Percentiles rank a stretch among this genome's conserved stretches.
Evolutionary conservation across 30 jellyfish, hydroid and myxozoan species (phyloP).

Genomic region (Turritopsis rubra): DNA sequence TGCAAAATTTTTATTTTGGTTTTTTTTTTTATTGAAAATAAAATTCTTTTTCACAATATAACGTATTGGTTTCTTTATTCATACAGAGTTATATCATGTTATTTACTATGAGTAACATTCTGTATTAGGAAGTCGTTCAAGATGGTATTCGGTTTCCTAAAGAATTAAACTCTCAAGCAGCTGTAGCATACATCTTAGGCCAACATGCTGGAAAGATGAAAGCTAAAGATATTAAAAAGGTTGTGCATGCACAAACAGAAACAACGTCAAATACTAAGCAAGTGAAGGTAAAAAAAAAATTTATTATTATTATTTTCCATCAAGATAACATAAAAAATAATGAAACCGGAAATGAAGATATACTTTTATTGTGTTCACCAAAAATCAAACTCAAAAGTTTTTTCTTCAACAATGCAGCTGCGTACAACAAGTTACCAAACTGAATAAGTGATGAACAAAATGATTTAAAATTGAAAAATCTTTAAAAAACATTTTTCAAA

Average conservation of each 20-base stretch:
- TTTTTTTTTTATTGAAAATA: too few species aligned
- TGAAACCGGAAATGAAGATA: conserved; percentile 29
- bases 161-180: conserved; percentile 68
- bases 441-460: too few species aligned
- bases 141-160: conserved; percentile 93
- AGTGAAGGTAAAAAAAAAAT: conserved; percentile 3
- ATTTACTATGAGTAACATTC: not conserved
- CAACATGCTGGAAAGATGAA: conserved; percentile 84
- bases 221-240: conserved; percentile 69
- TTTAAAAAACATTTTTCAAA: too few species aligned
- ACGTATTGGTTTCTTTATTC: too few species aligned
- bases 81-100: too few species aligned
- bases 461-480: too few species aligned
- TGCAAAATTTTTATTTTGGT: too few species aligned
- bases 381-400: too few species aligned
- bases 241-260: conserved; percentile 1
- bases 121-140: conserved; percentile 43
- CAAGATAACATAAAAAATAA: not conserved
- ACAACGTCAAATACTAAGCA: not conserved
- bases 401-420: too few species aligned
- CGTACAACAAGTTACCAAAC: too few species aligned
- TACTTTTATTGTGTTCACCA: conserved; percentile 16
- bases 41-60: too few species aligned
- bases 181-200: conserved; percentile 64
- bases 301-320: not conserved